Evolutionary conservation across 1,140 invertebrate genomes (phyloP).

Genomic region (Bicyclus anynana): DNA sequence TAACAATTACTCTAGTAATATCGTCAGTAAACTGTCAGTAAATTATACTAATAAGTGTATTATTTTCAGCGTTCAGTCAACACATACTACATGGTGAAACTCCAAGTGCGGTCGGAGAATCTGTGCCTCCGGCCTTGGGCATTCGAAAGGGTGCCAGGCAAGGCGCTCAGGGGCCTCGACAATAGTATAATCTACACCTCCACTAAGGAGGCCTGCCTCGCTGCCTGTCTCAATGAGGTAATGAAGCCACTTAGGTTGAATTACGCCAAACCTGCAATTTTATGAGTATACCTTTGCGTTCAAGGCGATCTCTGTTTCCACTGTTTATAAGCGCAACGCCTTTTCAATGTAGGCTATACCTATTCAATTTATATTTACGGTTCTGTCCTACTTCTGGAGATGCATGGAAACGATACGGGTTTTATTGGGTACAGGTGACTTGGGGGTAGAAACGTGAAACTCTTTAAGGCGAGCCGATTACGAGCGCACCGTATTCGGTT

Average conservation of each 20-base stretch:
- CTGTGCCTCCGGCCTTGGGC: constrained; percentile 94
- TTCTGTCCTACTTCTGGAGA: constrained; percentile 48
- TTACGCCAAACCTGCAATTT: constrained; percentile 36
- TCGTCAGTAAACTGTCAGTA: too few relatives aligned
- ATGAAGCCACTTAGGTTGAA: constrained; percentile 43
- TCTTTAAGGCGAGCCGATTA: constrained; percentile 29
- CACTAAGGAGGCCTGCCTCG: constrained; percentile 94
- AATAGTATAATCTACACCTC: constrained; percentile 95
- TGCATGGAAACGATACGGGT: constrained; percentile 25
- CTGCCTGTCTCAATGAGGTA: constrained; percentile 94
- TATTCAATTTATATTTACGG: constrained; percentile 68
- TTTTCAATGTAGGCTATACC: constrained; percentile 45
- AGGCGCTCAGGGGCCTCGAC: constrained; percentile 92
- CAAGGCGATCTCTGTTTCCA: constrained; percentile 29
- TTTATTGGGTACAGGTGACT: constrained; percentile 16
- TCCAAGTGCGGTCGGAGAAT: constrained; percentile 93
- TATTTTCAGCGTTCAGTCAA: constrained; percentile 85
- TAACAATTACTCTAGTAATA: too few relatives aligned
- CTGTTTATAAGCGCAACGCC: constrained; percentile 31
- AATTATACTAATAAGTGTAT: too few relatives aligned
- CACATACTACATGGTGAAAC: constrained; percentile 97
- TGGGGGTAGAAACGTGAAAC: constrained; percentile 14
- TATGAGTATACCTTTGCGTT: constrained; percentile 24
- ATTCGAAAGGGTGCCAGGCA: constrained; percentile 95
- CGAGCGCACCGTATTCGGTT: constrained; percentile 1